Base-by-base conservation (phyloP, 1,140 invertebrate genomes). In the Ceratosolen fusciceps region DNA sequence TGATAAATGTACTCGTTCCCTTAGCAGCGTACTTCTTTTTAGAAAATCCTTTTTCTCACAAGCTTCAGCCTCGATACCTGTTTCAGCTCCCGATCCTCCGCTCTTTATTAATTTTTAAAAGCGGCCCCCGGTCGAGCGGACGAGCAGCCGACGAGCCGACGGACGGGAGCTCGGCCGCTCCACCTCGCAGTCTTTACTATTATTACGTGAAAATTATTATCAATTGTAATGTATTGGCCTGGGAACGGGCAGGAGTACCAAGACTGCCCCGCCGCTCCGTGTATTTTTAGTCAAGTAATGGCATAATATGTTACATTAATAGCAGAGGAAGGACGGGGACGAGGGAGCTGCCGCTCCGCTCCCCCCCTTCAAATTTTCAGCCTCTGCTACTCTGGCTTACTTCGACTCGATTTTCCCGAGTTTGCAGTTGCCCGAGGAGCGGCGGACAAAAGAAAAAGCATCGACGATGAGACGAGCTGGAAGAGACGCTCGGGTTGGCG, bases 21-120 rank as follows among this genome's bases (percentile, higher is more conserved):
- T 54, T 71, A 0, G 5, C 68, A 7, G 19, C n/a, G 43, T 29
- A 52, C 47, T 54, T 9, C n/a, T n/a, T n/a, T n/a, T n/a, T 29
- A 52, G 47, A 70, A 54, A 71, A 29, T 71, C 26, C 3, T 49
- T 71, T 70, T 71, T 71, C 68, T n/a, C 68, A n/a, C n/a, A n/a
- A n/a, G n/a, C n/a, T 54, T 34, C 26, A 34, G 26, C 54, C 24
- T 7, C 31, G 31, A 71, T 47, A 47, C 16, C n/a, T 49, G 67
- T 52, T 70, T 2, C 39, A n/a, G n/a, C n/a, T n/a, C 24, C 47
- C 67, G n/a, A 70, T 43, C 24, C 31, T 70, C 39, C 14, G 39
- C 10, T 70, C 10, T 70, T 70, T 4, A 47, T 70, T 12, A n/a
- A 26, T 70, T 70, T 70, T 47, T 26, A 65, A 37, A 37, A n/a